phyloP scores from a whole-genome alignment of 2,888 invertebrate species.

The Napeogenes inachia region DNA sequence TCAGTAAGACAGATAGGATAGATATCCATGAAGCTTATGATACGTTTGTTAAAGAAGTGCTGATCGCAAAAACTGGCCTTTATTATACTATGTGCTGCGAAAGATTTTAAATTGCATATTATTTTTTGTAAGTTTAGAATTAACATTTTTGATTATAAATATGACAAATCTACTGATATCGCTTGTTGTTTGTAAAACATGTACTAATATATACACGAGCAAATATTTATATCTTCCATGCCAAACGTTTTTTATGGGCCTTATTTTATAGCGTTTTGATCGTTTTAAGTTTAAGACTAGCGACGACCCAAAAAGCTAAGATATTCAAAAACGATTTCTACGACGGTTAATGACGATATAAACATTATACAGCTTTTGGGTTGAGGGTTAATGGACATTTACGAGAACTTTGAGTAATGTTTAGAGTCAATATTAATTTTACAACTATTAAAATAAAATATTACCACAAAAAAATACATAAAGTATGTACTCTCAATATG shows the following conservation, averaged over 20 bases:
- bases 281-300: conserved; percentile 10
- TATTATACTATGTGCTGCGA: no score
- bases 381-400: conserved; percentile 7
- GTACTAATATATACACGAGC: not conserved
- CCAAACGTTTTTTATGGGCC: conserved; percentile 8
- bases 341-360: not conserved
- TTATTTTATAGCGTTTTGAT: conserved; percentile 13
- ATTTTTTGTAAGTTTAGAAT: no score
- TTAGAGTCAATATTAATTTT: not conserved
- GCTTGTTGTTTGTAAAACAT: not conserved
- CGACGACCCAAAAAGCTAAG: conserved; percentile 11
- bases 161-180: no score
- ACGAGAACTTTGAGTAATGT: not conserved
- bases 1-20: not conserved
- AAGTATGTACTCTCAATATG: conserved; percentile 82
- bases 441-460: not conserved
- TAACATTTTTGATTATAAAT: no score
- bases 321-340: conserved; percentile 12
- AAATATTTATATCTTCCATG: not conserved
- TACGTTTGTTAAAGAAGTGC: no score
- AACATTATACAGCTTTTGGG: conserved; percentile 11
- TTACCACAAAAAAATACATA: not conserved
- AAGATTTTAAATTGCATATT: not conserved
- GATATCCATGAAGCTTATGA: no score
- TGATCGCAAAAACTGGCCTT: no score